These are phyloP conservation scores for Andinoacara biseriatus DNA, from an alignment of 2,113 vertebrate genomes.

Conservation along the genomic window DNA sequence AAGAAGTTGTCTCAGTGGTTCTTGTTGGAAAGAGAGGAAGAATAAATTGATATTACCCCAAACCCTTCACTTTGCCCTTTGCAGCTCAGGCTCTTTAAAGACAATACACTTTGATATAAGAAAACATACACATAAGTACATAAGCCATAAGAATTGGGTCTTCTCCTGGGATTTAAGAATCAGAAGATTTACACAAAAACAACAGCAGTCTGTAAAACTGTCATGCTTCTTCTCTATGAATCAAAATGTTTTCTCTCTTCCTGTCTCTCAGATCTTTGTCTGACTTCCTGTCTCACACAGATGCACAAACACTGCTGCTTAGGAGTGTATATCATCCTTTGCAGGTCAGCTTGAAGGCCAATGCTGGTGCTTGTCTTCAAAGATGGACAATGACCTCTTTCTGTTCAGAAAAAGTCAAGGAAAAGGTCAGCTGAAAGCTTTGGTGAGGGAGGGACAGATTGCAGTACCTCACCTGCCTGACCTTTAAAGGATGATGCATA, in stretches of 20 bases:
- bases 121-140: no score
- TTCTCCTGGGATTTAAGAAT: no score
- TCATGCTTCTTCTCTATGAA: not conserved
- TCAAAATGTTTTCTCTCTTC: not conserved
- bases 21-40: no score
- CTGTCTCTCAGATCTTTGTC: not conserved
- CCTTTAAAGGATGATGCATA: not conserved
- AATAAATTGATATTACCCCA: no score
- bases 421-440: conserved; percentile 10
- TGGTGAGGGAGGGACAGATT: not conserved
- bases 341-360: conserved; percentile 14
- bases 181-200: no score
- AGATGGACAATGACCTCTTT: conserved; percentile 26
- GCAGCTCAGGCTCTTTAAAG: no score
- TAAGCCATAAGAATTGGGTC: no score
- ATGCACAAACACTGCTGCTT: not conserved
- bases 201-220: not conserved
- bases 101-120: no score
- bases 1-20: no score
- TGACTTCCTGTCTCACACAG: not conserved
- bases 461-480: not conserved
- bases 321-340: not conserved
- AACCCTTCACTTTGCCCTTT: no score
- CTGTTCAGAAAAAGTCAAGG: conserved; percentile 21
- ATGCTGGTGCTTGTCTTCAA: conserved; percentile 21